phyloP scores from a whole-genome alignment of 2,888 invertebrate species.

The Arctia plantaginis region DNA sequence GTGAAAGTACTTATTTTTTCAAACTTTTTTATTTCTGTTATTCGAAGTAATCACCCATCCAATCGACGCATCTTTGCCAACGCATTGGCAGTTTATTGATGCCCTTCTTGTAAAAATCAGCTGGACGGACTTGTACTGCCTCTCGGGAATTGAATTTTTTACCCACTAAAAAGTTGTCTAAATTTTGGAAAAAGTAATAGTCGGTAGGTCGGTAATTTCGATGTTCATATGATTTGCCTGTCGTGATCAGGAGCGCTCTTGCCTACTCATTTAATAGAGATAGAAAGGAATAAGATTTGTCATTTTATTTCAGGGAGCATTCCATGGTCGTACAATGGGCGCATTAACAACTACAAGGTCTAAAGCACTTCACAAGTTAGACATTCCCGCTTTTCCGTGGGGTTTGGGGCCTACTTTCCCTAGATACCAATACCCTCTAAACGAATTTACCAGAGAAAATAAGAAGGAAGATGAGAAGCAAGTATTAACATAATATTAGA shows the following conservation, averaged over 20 bases:
- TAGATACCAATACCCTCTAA: slow-evolving; percentile 96
- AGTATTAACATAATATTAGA: slow-evolving; percentile 46
- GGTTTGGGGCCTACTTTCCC: slow-evolving; percentile 95
- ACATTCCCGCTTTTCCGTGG: slow-evolving; percentile 98
- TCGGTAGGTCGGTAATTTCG: too few relatives aligned
- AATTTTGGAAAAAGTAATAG: too few relatives aligned
- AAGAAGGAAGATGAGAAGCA: slow-evolving; percentile 91
- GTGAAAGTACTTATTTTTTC: too few relatives aligned
- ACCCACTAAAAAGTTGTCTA: too few relatives aligned
- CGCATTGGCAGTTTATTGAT: too few relatives aligned
- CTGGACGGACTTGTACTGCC: too few relatives aligned
- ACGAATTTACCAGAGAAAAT: slow-evolving; percentile 92
- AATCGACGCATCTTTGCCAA: too few relatives aligned
- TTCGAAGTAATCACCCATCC: too few relatives aligned
- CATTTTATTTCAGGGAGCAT: slow-evolving; percentile 87
- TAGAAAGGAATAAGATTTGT: not conserved
- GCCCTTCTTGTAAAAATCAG: too few relatives aligned
- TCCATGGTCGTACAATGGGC: slow-evolving; percentile 98
- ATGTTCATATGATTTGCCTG: not conserved
- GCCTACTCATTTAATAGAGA: not conserved
- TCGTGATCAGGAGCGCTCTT: not conserved
- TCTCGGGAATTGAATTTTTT: too few relatives aligned
- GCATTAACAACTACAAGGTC: slow-evolving; percentile 95
- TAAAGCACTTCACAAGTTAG: slow-evolving; percentile 97
- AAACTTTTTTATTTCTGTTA: too few relatives aligned